These are phyloP conservation scores for Eonycteris spelaea DNA, from an alignment of 2,113 vertebrate genomes.

Conservation along the genomic window DNA sequence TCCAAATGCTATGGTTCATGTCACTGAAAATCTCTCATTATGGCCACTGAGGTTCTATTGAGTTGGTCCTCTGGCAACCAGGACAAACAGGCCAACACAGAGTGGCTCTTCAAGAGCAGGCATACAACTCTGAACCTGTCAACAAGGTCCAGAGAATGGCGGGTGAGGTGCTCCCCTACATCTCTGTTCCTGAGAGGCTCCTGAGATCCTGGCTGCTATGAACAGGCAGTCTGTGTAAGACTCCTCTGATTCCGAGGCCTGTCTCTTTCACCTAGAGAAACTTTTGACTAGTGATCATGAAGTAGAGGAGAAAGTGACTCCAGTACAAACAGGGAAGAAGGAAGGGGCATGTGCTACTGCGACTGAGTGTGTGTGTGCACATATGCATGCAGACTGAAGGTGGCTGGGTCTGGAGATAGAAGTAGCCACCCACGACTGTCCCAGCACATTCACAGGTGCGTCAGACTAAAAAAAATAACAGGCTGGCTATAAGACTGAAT, in stretches of 20 bases:
- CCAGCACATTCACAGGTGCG: not conserved
- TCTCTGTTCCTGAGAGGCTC: too few species aligned
- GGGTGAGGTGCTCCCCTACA: not conserved
- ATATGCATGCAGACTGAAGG: not conserved
- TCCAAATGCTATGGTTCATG: not conserved
- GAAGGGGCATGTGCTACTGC: not conserved
- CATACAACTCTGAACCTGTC: not conserved
- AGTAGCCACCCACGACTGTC: not conserved
- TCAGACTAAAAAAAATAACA: not conserved
- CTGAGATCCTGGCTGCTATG: not conserved
- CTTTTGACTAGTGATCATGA: not conserved
- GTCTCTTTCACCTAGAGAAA: not conserved
- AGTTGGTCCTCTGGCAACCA: not conserved
- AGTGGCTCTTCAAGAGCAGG: not conserved
- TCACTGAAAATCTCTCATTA: not conserved
- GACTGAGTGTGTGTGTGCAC: not conserved
- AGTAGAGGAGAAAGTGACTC: not conserved
- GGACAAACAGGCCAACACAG: not conserved
- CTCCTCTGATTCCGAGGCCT: not conserved
- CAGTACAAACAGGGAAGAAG: not conserved
- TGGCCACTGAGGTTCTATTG: not conserved
- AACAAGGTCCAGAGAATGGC: accelerated
- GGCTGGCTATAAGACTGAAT: not conserved
- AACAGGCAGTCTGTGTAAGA: not conserved
- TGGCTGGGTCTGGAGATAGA: not conserved